A percentile compares a stretch with the other conserved stretches of the same genome.
phyloP scores from a whole-genome alignment of 64 coral and sea anemone species.

The Dendronephthya gigantea region DNA sequence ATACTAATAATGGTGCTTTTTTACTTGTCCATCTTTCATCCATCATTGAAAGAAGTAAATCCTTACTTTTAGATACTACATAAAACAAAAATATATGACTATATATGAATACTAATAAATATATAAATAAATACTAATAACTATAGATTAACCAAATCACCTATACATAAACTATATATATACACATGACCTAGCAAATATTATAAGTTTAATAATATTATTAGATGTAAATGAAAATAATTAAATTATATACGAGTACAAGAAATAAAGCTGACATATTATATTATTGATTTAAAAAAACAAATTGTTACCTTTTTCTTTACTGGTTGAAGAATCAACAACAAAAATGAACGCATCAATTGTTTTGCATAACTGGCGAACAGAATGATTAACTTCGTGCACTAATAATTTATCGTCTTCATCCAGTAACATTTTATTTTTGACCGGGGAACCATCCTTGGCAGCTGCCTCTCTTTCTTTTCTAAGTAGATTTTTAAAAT shows the following conservation, averaged over 20 bases:
- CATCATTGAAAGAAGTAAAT: constrained; percentile 4
- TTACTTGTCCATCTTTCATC: not conserved
- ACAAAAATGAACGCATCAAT: constrained; percentile 91
- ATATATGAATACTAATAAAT: not conserved
- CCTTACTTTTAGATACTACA: not conserved
- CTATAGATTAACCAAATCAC: too few species aligned
- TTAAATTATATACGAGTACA: too few species aligned
- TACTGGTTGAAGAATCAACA: constrained; percentile 62
- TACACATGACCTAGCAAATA: too few species aligned
- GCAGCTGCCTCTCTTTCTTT: constrained; percentile 86
- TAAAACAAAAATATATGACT: not conserved
- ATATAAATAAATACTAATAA: too few species aligned
- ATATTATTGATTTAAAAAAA: too few species aligned
- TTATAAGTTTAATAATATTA: too few species aligned
- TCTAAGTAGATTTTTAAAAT: too few species aligned
- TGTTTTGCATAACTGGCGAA: constrained; percentile 74
- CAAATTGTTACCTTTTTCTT: constrained; percentile 50
- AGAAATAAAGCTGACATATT: too few species aligned
- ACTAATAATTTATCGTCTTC: not conserved
- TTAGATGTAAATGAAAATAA: too few species aligned
- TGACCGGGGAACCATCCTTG: constrained; percentile 33
- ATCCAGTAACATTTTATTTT: constrained; percentile 54
- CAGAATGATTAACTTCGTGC: constrained; percentile 57
- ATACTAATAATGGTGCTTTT: not conserved
- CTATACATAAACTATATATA: too few species aligned